phyloP scores from a whole-genome alignment of 1,140 invertebrate genomes.

The Diploscapter pachys region DNA sequence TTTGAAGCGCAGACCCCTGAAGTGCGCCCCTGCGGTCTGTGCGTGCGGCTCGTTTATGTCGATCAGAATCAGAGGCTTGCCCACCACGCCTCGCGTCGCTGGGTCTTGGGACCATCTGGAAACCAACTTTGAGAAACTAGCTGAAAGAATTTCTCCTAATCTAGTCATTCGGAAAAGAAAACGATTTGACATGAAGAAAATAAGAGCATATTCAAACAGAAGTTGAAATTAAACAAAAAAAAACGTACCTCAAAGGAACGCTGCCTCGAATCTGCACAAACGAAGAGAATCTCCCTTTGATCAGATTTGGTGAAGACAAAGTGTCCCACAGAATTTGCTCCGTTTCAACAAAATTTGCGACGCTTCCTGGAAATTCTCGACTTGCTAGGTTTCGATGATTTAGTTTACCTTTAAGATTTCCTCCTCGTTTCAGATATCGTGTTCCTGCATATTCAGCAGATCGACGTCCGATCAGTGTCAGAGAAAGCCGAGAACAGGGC shows the following conservation, averaged over 20 bases:
- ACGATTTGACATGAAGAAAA: too few species aligned
- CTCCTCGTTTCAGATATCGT: conserved; percentile 53
- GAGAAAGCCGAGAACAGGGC: conserved; percentile 48
- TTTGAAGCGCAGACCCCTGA: conserved; percentile 50
- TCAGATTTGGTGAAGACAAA: conserved; percentile 37
- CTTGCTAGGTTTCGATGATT: neutral
- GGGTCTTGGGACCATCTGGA: conserved; percentile 59
- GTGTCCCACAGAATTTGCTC: conserved; percentile 57
- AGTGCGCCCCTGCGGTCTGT: conserved; percentile 53
- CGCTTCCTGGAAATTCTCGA: conserved; percentile 32
- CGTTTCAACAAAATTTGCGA: conserved; percentile 58
- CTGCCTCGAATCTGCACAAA: conserved; percentile 55
- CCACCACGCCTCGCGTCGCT: conserved; percentile 50
- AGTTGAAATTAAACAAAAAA: neutral
- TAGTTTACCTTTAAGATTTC: conserved; percentile 52
- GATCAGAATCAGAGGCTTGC: conserved; percentile 53
- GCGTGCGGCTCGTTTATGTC: conserved; percentile 55
- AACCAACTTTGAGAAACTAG: neutral
- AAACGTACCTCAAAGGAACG: conserved; percentile 41
- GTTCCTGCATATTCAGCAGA: conserved; percentile 56
- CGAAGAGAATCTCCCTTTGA: conserved; percentile 45
- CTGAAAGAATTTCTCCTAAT: neutral
- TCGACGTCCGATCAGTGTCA: conserved; percentile 50
- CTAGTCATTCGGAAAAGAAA: too few species aligned
- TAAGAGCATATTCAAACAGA: too few species aligned